Conservation (phyloP, 1,140 invertebrate species). For the Drosophila virilis region DNA sequence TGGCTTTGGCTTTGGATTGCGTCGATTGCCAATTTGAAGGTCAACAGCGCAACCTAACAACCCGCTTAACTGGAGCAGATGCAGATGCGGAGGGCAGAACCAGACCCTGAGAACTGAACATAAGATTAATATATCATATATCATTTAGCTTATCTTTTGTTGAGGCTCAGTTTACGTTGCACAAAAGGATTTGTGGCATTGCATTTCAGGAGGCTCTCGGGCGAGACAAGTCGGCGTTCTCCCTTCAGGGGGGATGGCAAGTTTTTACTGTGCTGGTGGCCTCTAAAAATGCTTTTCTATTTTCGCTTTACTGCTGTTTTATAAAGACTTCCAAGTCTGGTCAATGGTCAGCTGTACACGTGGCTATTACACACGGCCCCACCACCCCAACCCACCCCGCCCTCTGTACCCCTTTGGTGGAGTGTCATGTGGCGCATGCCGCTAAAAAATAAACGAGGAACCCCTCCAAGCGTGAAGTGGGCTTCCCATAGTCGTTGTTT, state of each 20-base stretch:
- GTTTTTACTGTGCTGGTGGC: constrained; percentile 22
- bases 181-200: constrained; percentile 62
- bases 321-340: constrained; percentile 57
- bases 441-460: constrained; percentile 38
- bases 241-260: background rate
- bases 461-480: constrained; percentile 66
- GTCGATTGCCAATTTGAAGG: constrained; percentile 39
- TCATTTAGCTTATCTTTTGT: constrained; percentile 7
- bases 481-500: constrained; percentile 56
- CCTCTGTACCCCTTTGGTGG: constrained; percentile 22
- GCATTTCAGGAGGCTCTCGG: constrained; percentile 66
- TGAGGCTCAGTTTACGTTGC: constrained; percentile 51
- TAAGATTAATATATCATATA: background rate
- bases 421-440: constrained; percentile 78
- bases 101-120: constrained; percentile 22
- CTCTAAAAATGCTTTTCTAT: constrained; percentile 44
- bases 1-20: constrained; percentile 7
- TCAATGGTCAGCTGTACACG: constrained; percentile 67
- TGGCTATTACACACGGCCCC: constrained; percentile 22
- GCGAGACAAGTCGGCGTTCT: constrained; percentile 63
- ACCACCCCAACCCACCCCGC: constrained; percentile 2
- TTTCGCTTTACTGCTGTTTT: constrained; percentile 51
- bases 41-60: background rate
- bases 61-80: constrained; percentile 22
- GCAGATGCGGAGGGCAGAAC: background rate